Evolutionary conservation across 2,797 vertebrate genomes (phyloP).

Genomic region (Oryzias dopingdopingensis): DNA sequence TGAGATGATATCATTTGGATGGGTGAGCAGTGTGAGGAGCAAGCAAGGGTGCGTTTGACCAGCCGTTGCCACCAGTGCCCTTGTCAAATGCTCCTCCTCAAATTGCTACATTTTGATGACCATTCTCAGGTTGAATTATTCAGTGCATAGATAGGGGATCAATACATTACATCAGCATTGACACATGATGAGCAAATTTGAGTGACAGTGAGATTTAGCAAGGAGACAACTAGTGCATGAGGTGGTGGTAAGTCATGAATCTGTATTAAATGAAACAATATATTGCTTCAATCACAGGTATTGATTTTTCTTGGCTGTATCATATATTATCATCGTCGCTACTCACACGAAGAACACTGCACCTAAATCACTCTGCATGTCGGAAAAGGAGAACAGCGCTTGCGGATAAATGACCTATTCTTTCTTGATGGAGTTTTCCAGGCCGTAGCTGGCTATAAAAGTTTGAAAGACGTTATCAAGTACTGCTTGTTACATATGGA

Average conservation of each 20-base stretch:
- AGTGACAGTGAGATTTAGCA: slow-evolving; percentile 75
- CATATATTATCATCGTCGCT: slow-evolving; percentile 32
- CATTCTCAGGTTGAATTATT: too few relatives aligned
- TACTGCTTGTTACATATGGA: slow-evolving; percentile 31
- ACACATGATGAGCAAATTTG: slow-evolving; percentile 78
- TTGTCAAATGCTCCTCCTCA: too few relatives aligned
- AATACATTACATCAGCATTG: slow-evolving; percentile 71
- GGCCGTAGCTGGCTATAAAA: slow-evolving; percentile 14
- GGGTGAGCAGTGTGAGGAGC: too few relatives aligned
- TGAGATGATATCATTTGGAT: too few relatives aligned
- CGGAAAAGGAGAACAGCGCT: slow-evolving; percentile 26
- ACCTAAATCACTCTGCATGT: slow-evolving; percentile 28
- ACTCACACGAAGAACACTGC: slow-evolving; percentile 24
- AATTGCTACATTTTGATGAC: too few relatives aligned
- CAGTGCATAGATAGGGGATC: slow-evolving; percentile 50
- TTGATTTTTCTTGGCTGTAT: slow-evolving; percentile 68
- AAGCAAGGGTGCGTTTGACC: too few relatives aligned
- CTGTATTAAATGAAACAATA: slow-evolving; percentile 71
- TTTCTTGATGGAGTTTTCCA: slow-evolving; percentile 19
- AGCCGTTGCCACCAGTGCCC: too few relatives aligned
- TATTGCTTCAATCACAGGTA: slow-evolving; percentile 64
- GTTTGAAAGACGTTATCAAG: slow-evolving; percentile 44
- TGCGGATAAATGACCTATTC: slow-evolving; percentile 23
- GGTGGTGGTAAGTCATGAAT: slow-evolving; percentile 68
- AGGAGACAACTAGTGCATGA: slow-evolving; percentile 63